phyloP scores from a whole-genome alignment of 2,113 vertebrate species.

The pig (Sus scrofa) region T2T-Sscrofa CM000829.6:35021501-35022000 shows the following conservation, averaged over 20 bases:
- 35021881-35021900: background rate
- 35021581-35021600: background rate
- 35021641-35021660: background rate
- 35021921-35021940: background rate
- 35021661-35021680: background rate
- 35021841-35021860: background rate
- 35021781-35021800: background rate
- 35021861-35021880: background rate
- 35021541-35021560: background rate
- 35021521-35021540: conserved; percentile 41
- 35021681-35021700: background rate
- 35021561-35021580: conserved; percentile 23
- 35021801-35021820: background rate
- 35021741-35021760: background rate
- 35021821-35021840: background rate
- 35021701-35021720: background rate
- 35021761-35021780: background rate
- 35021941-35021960: background rate
- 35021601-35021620: conserved; percentile 48
- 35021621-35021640: background rate
- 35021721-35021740: background rate
- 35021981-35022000: background rate
- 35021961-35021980: background rate
- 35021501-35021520: background rate
- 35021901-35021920: background rate